phyloP scores from a whole-genome alignment of 2,797 vertebrate genomes.

The Sphaeramia orbicularis region DNA sequence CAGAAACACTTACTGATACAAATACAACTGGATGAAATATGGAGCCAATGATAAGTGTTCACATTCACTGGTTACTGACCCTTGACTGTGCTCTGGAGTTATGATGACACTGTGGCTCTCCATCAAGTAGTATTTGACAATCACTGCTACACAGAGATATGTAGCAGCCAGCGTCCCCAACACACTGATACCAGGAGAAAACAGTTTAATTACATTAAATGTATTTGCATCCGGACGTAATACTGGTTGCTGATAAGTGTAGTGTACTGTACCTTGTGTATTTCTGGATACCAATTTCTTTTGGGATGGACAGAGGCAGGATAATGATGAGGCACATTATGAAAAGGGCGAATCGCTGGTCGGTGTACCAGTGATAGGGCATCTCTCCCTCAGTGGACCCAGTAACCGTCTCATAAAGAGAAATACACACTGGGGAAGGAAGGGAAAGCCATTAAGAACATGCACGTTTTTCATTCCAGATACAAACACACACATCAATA shows the following conservation, averaged over 20 bases:
- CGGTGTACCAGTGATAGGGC: slow-evolving; percentile 85
- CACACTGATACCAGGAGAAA: slow-evolving; percentile 81
- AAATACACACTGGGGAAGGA: slow-evolving; percentile 75
- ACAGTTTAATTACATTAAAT: slow-evolving; percentile 7
- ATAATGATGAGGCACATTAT: slow-evolving; percentile 85
- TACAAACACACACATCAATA: neutral
- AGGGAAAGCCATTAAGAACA: slow-evolving; percentile 4
- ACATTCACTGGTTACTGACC: slow-evolving; percentile 79
- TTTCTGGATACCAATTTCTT: slow-evolving; percentile 89
- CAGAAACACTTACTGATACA: slow-evolving; percentile 16
- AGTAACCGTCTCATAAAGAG: slow-evolving; percentile 78
- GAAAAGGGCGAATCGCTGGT: slow-evolving; percentile 85
- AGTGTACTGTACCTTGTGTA: slow-evolving; percentile 81
- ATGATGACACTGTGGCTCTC: slow-evolving; percentile 63
- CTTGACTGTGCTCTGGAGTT: slow-evolving; percentile 67
- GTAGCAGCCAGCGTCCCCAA: slow-evolving; percentile 93
- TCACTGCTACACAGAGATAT: slow-evolving; percentile 91
- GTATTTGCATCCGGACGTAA: neutral
- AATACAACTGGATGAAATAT: neutral
- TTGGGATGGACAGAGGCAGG: slow-evolving; percentile 86
- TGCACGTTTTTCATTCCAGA: neutral
- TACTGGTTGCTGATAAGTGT: neutral
- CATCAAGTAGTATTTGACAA: slow-evolving; percentile 89
- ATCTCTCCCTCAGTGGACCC: slow-evolving; percentile 59
- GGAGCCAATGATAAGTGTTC: neutral